phyloP scores from a whole-genome alignment of 1,140 invertebrate genomes.

The Odontomachus brunneus region DNA sequence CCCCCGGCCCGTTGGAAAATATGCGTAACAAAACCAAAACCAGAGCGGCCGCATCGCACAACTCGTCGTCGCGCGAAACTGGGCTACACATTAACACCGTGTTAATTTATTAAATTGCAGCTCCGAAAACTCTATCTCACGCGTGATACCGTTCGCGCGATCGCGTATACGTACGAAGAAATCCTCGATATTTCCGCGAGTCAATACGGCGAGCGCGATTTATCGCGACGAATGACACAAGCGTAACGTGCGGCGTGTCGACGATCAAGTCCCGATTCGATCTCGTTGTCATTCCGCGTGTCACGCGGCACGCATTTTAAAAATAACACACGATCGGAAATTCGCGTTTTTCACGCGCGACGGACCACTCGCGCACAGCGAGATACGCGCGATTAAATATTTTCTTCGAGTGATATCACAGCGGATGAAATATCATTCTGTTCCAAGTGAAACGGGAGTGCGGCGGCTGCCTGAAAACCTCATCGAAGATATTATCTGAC shows the following conservation, averaged over 20 bases:
- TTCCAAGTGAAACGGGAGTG: neutral
- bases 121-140: conserved; percentile 20
- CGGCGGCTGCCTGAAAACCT: neutral
- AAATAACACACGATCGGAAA: conserved; percentile 23
- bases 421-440: neutral
- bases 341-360: neutral
- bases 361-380: neutral
- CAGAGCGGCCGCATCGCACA: conserved; percentile 33
- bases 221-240: neutral
- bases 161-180: neutral
- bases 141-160: neutral
- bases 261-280: conserved; percentile 25
- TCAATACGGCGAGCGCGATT: neutral
- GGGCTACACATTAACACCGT: conserved; percentile 35
- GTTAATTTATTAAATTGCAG: conserved; percentile 58
- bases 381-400: neutral
- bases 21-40: conserved; percentile 59
- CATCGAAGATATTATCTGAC: neutral
- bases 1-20: conserved; percentile 46
- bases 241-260: neutral
- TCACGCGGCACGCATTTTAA: conserved; percentile 14
- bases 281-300: conserved; percentile 13
- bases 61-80: conserved; percentile 11
- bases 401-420: neutral
- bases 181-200: neutral